Percentiles rank a stretch among this genome's conserved stretches.
Evolutionary conservation across 2,888 invertebrate genomes (phyloP).

Genomic region (Ormyrus labotus): DNA sequence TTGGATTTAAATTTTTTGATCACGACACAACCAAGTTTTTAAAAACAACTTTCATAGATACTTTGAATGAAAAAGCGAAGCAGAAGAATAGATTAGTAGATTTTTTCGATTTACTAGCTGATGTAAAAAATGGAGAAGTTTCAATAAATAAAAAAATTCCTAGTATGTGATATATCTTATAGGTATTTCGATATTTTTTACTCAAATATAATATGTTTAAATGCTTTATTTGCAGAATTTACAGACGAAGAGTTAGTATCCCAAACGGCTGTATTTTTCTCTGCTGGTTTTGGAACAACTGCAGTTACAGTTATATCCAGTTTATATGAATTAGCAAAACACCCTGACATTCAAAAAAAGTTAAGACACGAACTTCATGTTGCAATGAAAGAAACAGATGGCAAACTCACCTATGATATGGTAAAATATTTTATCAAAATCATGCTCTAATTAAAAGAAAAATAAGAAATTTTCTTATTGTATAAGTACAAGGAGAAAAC

Average conservation of each 20-base stretch:
- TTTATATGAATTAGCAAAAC: constrained; percentile 65
- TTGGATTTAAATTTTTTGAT: constrained; percentile 70
- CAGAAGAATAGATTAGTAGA: constrained; percentile 73
- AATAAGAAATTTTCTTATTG: not conserved
- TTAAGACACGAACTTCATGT: constrained; percentile 63
- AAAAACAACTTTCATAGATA: not conserved
- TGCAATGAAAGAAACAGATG: constrained; percentile 58
- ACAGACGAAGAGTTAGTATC: constrained; percentile 66
- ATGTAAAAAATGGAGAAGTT: constrained; percentile 71
- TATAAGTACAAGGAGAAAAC: not conserved
- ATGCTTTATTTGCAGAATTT: constrained; percentile 60
- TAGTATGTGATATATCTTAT: not conserved
- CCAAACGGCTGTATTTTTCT: constrained; percentile 67
- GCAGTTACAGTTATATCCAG: constrained; percentile 64
- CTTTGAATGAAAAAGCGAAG: constrained; percentile 68
- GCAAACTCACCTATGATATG: constrained; percentile 67
- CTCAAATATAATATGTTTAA: not conserved
- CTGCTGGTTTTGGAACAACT: constrained; percentile 69
- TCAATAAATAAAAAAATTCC: not conserved
- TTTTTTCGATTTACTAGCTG: constrained; percentile 75
- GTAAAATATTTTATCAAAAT: constrained; percentile 52
- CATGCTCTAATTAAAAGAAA: not conserved
- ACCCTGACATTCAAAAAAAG: constrained; percentile 62
- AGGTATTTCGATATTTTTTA: not conserved
- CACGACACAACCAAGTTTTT: not conserved